phyloP scores from a whole-genome alignment of 2,888 invertebrate genomes.

The Ormyrus nitidulus region DNA sequence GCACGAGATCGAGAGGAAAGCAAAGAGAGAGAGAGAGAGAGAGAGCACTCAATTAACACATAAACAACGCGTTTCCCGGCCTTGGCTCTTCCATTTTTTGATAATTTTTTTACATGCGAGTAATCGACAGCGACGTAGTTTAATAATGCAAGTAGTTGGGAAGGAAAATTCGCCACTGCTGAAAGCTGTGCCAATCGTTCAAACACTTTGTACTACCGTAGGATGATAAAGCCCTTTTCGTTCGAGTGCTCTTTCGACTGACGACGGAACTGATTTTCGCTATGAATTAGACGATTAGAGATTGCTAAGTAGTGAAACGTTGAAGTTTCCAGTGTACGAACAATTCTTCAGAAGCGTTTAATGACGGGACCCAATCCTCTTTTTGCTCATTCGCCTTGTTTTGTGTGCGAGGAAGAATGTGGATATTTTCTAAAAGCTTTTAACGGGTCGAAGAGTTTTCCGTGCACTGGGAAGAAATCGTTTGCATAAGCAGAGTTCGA shows the following conservation, averaged over 20 bases:
- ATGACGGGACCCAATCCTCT: too few species aligned
- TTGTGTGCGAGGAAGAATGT: too few species aligned
- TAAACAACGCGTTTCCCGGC: slow-evolving; percentile 35
- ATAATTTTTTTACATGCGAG: slow-evolving; percentile 16
- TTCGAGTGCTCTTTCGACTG: slow-evolving; percentile 39
- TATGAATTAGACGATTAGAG: not conserved
- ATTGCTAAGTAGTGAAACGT: too few species aligned
- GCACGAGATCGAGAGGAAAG: not conserved
- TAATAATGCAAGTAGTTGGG: slow-evolving; percentile 18
- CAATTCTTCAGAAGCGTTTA: not conserved
- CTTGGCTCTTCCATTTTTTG: slow-evolving; percentile 52
- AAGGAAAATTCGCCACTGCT: slow-evolving; percentile 15
- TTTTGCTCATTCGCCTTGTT: too few species aligned
- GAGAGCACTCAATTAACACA: slow-evolving; percentile 39
- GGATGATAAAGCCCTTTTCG: slow-evolving; percentile 7
- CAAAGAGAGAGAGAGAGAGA: slow-evolving; percentile 5
- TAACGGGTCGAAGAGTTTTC: not conserved
- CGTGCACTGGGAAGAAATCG: not conserved
- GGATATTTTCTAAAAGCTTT: too few species aligned
- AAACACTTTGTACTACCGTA: slow-evolving; percentile 51
- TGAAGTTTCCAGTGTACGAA: not conserved
- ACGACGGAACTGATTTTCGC: slow-evolving; percentile 22
- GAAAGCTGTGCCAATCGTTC: slow-evolving; percentile 52
- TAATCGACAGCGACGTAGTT: slow-evolving; percentile 26
- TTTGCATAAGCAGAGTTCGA: too few species aligned